These are phyloP conservation scores for Bombus picipes DNA, from an alignment of 1,140 invertebrate species.

Conservation along the genomic window DNA sequence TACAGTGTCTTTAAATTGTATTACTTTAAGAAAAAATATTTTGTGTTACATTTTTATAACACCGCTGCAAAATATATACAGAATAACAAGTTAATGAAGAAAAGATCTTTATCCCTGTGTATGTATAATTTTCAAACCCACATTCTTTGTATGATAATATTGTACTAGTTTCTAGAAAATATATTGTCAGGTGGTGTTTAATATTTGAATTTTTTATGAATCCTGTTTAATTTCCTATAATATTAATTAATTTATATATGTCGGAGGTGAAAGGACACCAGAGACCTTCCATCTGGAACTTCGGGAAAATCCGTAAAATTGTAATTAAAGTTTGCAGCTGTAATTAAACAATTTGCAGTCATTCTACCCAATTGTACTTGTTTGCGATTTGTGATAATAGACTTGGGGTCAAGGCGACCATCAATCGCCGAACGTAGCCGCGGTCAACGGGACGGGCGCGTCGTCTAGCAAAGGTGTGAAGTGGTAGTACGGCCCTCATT, in stretches of 20 bases:
- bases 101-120: constrained; percentile 76
- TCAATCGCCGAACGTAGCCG: no score
- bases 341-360: no score
- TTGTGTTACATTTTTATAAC: constrained; percentile 83
- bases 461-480: no score
- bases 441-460: no score
- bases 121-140: constrained; percentile 80
- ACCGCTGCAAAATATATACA: constrained; percentile 79
- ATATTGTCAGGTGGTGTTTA: constrained; percentile 82
- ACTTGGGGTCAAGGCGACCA: no score
- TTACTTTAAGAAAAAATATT: constrained; percentile 81
- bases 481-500: no score
- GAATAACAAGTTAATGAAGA: constrained; percentile 71
- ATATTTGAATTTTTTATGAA: constrained; percentile 73
- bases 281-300: no score
- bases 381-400: no score
- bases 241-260: constrained; percentile 9
- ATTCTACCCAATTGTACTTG: no score
- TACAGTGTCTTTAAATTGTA: constrained; percentile 80
- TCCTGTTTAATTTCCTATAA: constrained; percentile 52
- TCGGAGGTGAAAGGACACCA: no score
- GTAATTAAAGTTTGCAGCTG: no score
- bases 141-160: constrained; percentile 81
- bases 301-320: no score
- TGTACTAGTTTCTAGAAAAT: constrained; percentile 82